Evolutionary conservation across 2,797 vertebrate genomes (phyloP).

Genomic region (Trematomus bernacchii): DNA sequence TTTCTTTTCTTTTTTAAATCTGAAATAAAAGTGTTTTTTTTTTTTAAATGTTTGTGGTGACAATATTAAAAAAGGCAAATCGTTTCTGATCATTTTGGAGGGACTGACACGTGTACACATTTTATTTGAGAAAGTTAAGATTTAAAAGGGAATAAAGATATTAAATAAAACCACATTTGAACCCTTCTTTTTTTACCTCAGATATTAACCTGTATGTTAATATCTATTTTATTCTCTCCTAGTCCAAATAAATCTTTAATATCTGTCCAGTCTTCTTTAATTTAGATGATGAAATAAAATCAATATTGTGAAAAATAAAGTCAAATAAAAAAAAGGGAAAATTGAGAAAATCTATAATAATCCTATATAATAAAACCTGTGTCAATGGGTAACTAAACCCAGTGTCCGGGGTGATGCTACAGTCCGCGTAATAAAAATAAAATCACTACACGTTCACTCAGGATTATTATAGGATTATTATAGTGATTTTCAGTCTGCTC

Average conservation of each 20-base stretch:
- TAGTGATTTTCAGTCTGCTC: background rate
- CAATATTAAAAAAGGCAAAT: background rate
- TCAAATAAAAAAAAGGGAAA: conserved; percentile 21
- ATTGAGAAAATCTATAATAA: conserved; percentile 41
- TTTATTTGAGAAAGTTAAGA: too few relatives aligned
- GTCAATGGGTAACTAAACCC: conserved; percentile 21
- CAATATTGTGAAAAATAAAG: conserved; percentile 23
- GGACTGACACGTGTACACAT: background rate
- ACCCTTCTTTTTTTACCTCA: background rate
- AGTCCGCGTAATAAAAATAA: background rate
- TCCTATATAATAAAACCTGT: conserved; percentile 7
- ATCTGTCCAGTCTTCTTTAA: background rate
- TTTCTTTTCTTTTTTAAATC: background rate
- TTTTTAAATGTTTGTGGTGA: background rate
- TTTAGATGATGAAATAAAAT: conserved; percentile 27
- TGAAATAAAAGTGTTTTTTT: background rate
- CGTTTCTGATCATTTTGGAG: background rate
- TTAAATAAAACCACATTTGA: background rate
- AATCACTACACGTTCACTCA: too few relatives aligned
- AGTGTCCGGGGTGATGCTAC: conserved; percentile 8
- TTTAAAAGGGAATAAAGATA: too few relatives aligned
- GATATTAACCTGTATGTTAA: background rate
- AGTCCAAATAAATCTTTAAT: background rate
- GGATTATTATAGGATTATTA: conserved; percentile 27
- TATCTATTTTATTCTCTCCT: background rate